Base-by-base conservation (phyloP, 2,797 vertebrate species). In the Sphenopsis melanotis region DNA sequence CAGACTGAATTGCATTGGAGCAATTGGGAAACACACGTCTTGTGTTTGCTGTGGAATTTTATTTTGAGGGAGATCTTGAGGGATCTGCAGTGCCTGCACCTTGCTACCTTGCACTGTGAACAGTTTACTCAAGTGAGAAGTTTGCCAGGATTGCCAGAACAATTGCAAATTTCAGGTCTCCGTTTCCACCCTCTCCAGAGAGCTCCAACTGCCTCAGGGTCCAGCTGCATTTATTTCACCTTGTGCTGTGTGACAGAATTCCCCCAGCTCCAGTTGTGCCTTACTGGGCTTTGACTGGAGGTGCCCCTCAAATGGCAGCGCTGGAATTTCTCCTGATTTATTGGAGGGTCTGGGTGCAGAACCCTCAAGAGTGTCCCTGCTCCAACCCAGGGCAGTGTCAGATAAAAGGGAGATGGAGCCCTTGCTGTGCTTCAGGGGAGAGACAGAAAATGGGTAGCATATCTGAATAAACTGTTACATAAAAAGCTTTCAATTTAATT, bases 261-360 rank as follows among this genome's bases (percentile, higher is more conserved):
- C 30, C 42, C 29, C 30, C 41, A 60, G 2, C 17, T 61, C 39
- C 32, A 32, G 44, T 19, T 11, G 44, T 56, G 47, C 19, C 61
- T 36, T 18, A 9, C 42, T 61, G 37, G 3, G 50, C 47, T 92
- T 79, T 5, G 32, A 4, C 20, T 64, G 53, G 56, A 75, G n/a
- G 6, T n/a, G 23, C 12, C 15, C 52, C 46, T 84, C 53, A 68
- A 37, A 27, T 16, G 34, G 16, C 2, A 0, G 17, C 0, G 0
- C 3, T 47, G 57, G 63, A 84, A 72, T 91, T 83, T 70, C n/a
- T 81, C 37, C 34, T 39, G 39, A 29, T 82, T 78, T 94, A 26
- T 66, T 49, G 65, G 34, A 11, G 10, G 24, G 15, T 52, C 15
- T 82, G 61, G 23, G 41, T 26, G 24, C 32, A 89, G 77, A 63